phyloP scores from a whole-genome alignment of 2,888 invertebrate species.

The Mystacides longicornis region DNA sequence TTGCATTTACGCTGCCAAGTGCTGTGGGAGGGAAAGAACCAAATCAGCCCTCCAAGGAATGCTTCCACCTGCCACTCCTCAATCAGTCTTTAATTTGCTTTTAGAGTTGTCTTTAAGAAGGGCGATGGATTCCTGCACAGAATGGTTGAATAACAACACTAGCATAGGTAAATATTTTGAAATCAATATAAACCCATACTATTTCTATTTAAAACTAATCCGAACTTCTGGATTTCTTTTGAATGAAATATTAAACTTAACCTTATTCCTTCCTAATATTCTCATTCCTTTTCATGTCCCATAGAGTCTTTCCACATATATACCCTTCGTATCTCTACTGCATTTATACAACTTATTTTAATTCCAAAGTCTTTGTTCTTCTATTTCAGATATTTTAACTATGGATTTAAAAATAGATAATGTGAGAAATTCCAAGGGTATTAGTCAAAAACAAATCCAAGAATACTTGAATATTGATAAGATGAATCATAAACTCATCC shows the following conservation, averaged over 20 bases:
- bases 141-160: slow-evolving; percentile 6
- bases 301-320: too few species aligned
- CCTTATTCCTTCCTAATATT: too few species aligned
- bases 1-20: slow-evolving; percentile 6
- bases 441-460: neutral
- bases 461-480: neutral
- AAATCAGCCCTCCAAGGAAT: slow-evolving; percentile 24
- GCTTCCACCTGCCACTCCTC: slow-evolving; percentile 27
- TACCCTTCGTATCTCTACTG: too few species aligned
- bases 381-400: too few species aligned
- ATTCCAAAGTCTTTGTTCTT: too few species aligned
- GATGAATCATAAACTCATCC: neutral
- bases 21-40: slow-evolving; percentile 6
- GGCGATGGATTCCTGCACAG: slow-evolving; percentile 8
- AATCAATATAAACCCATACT: too few species aligned
- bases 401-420: neutral
- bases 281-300: too few species aligned
- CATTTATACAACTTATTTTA: too few species aligned
- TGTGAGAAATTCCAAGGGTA: neutral
- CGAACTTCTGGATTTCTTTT: too few species aligned
- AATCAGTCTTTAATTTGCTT: neutral
- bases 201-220: too few species aligned
- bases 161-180: neutral
- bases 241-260: too few species aligned
- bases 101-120: slow-evolving; percentile 10